Evolutionary conservation across 2,888 invertebrate genomes (phyloP).

Genomic region (Pycnomerus fuliginosus): DNA sequence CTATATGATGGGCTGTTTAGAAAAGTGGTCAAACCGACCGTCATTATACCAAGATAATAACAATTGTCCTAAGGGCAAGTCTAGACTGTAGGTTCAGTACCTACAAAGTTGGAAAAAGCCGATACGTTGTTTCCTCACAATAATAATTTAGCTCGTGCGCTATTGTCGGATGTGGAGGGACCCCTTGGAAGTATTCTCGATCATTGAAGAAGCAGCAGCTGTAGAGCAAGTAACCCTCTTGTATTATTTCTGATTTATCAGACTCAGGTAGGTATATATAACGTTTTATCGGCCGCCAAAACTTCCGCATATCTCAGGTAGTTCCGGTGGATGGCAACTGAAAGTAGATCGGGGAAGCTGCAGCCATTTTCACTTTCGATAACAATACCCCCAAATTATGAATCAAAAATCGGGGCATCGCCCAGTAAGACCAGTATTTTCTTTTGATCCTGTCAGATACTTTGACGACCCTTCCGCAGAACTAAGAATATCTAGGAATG

Average conservation of each 20-base stretch:
- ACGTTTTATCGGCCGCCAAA: conserved; percentile 44
- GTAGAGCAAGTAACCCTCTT: conserved; percentile 32
- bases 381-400: conserved; percentile 5
- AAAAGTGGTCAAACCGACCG: conserved; percentile 12
- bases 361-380: conserved; percentile 22
- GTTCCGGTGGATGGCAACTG: conserved; percentile 40
- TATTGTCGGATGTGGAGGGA: conserved; percentile 28
- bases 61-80: conserved; percentile 20
- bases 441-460: too few relatives aligned
- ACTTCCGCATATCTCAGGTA: conserved; percentile 46
- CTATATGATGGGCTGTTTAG: too few relatives aligned
- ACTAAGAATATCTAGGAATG: too few relatives aligned
- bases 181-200: conserved; percentile 30
- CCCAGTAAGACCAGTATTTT: too few relatives aligned
- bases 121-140: conserved; percentile 31
- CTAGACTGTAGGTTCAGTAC: conserved; percentile 22
- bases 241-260: conserved; percentile 39
- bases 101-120: conserved; percentile 23
- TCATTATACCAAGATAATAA: conserved; percentile 21
- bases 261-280: conserved; percentile 39
- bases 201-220: conserved; percentile 35
- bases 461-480: too few relatives aligned
- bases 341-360: conserved; percentile 28
- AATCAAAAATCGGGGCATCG: too few relatives aligned
- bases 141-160: conserved; percentile 35